Conservation (phyloP, 2,113 vertebrate species). For the Gasterosteus aculeatus region DNA sequence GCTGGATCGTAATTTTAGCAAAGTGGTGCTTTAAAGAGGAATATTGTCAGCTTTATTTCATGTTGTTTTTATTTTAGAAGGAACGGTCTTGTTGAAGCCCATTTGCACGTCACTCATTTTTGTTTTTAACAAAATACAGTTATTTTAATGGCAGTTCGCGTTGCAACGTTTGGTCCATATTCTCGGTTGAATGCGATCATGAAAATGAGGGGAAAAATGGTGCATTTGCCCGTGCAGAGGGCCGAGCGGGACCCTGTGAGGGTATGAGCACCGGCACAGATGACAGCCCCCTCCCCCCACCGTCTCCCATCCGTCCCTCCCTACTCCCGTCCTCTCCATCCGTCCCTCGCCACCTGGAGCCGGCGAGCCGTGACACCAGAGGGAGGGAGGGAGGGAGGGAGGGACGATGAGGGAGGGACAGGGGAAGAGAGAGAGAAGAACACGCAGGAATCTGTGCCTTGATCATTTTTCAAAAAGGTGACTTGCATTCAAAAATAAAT, state of each 20-base stretch:
- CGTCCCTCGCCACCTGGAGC: conserved; percentile 83
- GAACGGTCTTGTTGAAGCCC: background rate
- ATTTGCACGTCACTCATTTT: background rate
- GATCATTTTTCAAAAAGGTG: no score
- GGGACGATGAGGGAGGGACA: conserved; percentile 71
- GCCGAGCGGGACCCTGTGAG: conserved; percentile 35
- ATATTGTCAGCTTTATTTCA: background rate
- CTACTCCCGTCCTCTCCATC: conserved; percentile 70
- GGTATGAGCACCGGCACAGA: conserved; percentile 76
- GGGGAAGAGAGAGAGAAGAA: conserved; percentile 28
- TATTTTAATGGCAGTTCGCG: background rate
- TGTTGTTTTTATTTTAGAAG: background rate
- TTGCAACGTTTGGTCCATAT: background rate
- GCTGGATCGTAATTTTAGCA: background rate
- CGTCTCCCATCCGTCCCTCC: conserved; percentile 32
- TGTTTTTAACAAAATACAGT: background rate
- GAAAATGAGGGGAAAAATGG: background rate
- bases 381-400: conserved; percentile 69
- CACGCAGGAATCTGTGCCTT: conserved; percentile 24
- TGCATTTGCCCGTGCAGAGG: background rate
- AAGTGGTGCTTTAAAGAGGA: background rate
- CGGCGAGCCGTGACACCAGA: conserved; percentile 80
- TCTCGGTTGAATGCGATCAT: background rate
- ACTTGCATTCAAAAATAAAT: no score
- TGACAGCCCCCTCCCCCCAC: conserved; percentile 45